Evolutionary conservation across 1,140 invertebrate genomes (phyloP), one percentile per base, ranked within the genome.

Genomic region (Drosophila burlai): DNA sequence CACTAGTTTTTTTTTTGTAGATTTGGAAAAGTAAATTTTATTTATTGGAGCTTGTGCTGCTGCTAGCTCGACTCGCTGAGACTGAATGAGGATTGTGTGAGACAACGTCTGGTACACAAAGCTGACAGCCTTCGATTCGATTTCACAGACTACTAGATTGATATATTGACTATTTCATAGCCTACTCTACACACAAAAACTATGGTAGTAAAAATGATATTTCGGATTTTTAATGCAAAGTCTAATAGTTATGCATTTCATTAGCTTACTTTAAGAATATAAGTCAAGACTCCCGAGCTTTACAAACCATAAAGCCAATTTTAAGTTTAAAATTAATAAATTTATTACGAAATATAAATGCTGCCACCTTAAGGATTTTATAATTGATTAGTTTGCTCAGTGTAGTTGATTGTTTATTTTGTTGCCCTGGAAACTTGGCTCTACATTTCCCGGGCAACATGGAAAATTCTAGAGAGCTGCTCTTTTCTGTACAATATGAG

Each of bases 71-170:
- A 36, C 10, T 54, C 10, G n/a, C 21, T 1, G 10, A 2, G 36
- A n/a, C 29, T 11, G 26, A 85, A 66, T 86, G 45, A 58, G 13
- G 13, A 45, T 60, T 63, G 21, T 52, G n/a, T 52, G 34, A 11
- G 36, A 8, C 16, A 3, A 16, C 21, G 50, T 24, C 46, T 46
- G 5, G 31, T n/a, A 52, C 18, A 26, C 3, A 65, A 21, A 24
- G 10, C n/a, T 52, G 36, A 71, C 49, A 74, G 40, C 50, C 50
- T 34, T 2, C 26, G 21, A 24, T 29, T 29, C 9, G 16, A 74
- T 74, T 78, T 80, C 10, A 4, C 29, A 16, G 77, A 68, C 55
- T 65, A 46, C 77, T 77, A 46, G 11, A n/a, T 42, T n/a, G 11
- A 21, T 29, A 8, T 29, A 43, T 71, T 60, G 5, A 43, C 26